A percentile compares a stretch with the other conserved stretches of the same genome.
Conservation (phyloP, 1,140 invertebrate genomes). For the Brachionus angularis region DNA sequence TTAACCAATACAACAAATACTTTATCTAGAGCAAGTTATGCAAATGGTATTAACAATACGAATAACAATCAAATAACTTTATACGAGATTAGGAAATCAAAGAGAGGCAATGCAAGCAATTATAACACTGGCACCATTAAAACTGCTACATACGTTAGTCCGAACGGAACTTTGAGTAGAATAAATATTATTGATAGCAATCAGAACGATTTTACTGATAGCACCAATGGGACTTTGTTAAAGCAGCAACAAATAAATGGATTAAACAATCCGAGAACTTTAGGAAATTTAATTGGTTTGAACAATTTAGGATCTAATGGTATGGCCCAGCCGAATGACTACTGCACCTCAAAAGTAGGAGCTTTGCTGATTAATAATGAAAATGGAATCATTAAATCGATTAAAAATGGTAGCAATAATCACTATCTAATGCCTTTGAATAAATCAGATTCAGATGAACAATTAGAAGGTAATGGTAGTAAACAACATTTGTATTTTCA, state of each 20-base stretch:
- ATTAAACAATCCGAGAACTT: slow-evolving; percentile 12
- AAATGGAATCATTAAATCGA: slow-evolving; percentile 28
- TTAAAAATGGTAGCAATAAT: slow-evolving; percentile 9
- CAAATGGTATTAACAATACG: too few relatives aligned
- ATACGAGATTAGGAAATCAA: slow-evolving; percentile 37
- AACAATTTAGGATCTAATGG: slow-evolving; percentile 24
- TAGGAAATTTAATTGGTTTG: slow-evolving; percentile 8
- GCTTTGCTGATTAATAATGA: slow-evolving; percentile 2
- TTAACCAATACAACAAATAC: slow-evolving; percentile 38
- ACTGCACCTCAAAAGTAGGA: slow-evolving; percentile 17
- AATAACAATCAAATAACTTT: slow-evolving; percentile 26
- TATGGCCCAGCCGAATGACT: slow-evolving; percentile 42
- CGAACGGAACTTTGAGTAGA: slow-evolving; percentile 36
- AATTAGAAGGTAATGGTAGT: background rate
- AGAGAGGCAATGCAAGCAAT: background rate
- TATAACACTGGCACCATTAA: slow-evolving; percentile 22
- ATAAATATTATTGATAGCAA: slow-evolving; percentile 36
- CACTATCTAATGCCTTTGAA: slow-evolving; percentile 42
- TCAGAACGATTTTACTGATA: slow-evolving; percentile 2
- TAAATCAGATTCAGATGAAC: background rate
- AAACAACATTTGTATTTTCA: slow-evolving; percentile 26
- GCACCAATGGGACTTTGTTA: background rate
- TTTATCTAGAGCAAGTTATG: background rate
- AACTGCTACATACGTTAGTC: slow-evolving; percentile 41
- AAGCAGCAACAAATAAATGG: slow-evolving; percentile 34